phyloP scores from a whole-genome alignment of 1,140 invertebrate genomes.

The Drosophila serrata region DNA sequence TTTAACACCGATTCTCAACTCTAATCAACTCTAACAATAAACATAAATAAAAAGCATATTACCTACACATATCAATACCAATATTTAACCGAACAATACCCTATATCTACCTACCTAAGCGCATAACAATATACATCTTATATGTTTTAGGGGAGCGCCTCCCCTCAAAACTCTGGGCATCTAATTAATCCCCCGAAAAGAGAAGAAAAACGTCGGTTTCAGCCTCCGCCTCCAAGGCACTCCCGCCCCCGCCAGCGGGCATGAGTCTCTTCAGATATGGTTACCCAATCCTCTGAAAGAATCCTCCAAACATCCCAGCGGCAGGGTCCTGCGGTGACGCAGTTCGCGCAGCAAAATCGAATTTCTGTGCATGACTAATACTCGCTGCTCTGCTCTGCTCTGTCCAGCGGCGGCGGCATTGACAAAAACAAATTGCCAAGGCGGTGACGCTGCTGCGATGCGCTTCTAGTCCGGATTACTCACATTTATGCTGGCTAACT shows the following conservation, averaged over 20 bases:
- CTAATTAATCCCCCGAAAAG: not conserved
- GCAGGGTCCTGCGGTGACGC: constrained; percentile 44
- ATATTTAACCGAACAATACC: not conserved
- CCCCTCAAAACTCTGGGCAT: not conserved
- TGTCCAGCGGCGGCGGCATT: constrained; percentile 27
- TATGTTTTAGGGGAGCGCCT: not conserved
- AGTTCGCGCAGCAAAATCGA: constrained; percentile 32
- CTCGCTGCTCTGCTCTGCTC: constrained; percentile 17
- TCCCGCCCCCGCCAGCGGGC: not conserved
- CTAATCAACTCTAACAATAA: too few relatives aligned
- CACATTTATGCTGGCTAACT: constrained; percentile 50
- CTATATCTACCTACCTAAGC: not conserved
- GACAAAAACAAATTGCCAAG: constrained; percentile 64
- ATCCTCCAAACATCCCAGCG: constrained; percentile 2
- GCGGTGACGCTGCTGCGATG: constrained; percentile 6
- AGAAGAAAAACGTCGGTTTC: not conserved
- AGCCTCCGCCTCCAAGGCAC: not conserved
- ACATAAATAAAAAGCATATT: too few relatives aligned
- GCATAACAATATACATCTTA: too few relatives aligned
- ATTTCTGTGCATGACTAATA: constrained; percentile 67
- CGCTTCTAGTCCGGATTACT: constrained; percentile 45
- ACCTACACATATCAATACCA: too few relatives aligned
- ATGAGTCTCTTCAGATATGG: not conserved
- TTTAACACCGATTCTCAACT: too few relatives aligned
- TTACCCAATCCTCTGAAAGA: constrained; percentile 4